Evolutionary conservation across 2,113 vertebrate genomes (phyloP).

Genomic region (Lophotis ruficrista): DNA sequence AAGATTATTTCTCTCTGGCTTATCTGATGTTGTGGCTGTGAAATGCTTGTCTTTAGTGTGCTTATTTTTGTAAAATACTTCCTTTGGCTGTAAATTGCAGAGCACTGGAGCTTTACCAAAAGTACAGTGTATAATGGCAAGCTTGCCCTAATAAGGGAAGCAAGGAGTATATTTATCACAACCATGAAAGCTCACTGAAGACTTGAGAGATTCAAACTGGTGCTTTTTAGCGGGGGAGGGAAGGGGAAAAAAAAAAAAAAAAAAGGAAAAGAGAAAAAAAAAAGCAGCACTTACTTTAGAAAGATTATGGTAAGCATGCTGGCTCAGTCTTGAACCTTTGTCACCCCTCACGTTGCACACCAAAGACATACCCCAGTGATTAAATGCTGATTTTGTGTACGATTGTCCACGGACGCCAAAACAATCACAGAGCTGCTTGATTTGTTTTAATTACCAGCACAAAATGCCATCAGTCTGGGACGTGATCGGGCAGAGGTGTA

Average conservation of each 20-base stretch:
- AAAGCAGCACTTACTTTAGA: slow-evolving; percentile 87
- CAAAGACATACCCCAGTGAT: slow-evolving; percentile 91
- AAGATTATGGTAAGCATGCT: slow-evolving; percentile 92
- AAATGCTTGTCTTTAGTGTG: slow-evolving; percentile 86
- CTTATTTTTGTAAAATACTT: slow-evolving; percentile 84
- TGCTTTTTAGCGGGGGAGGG: slow-evolving; percentile 45
- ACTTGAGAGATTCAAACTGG: slow-evolving; percentile 82
- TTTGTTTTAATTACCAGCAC: slow-evolving; percentile 98
- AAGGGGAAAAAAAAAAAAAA: background rate
- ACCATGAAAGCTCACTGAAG: slow-evolving; percentile 77
- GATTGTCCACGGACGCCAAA: slow-evolving; percentile 98
- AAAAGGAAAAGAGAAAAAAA: background rate
- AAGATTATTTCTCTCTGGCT: slow-evolving; percentile 83
- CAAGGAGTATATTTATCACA: slow-evolving; percentile 82
- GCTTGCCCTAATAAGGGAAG: slow-evolving; percentile 87
- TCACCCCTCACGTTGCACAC: slow-evolving; percentile 90
- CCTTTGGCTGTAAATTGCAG: slow-evolving; percentile 81
- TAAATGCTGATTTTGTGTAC: slow-evolving; percentile 96
- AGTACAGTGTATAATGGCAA: slow-evolving; percentile 80
- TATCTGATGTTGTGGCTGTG: slow-evolving; percentile 86
- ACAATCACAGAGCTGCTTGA: slow-evolving; percentile 98
- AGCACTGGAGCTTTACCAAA: slow-evolving; percentile 81
- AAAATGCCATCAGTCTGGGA: slow-evolving; percentile 96
- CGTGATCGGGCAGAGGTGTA: slow-evolving; percentile 94
- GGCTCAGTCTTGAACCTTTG: slow-evolving; percentile 89